A percentile compares a stretch with the other conserved stretches of the same genome.
Conservation (phyloP, 2,888 invertebrate genomes). For the Phytoseiulus persimilis region DNA sequence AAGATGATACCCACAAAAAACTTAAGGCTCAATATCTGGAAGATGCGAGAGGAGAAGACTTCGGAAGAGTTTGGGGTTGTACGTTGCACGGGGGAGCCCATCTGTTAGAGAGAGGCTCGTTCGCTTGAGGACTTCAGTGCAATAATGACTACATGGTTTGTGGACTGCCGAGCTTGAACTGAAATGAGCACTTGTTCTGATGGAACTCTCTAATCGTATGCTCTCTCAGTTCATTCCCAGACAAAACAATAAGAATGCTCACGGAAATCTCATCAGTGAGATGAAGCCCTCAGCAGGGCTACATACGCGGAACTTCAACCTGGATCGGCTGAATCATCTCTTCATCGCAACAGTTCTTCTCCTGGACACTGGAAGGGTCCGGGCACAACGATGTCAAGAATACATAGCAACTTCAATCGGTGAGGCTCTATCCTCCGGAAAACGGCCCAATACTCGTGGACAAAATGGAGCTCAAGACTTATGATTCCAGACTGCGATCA, state of each 20-base stretch:
- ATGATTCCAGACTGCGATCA: constrained; percentile 44
- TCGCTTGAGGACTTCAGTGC: too few species aligned
- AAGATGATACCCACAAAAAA: too few species aligned
- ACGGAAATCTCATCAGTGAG: background rate
- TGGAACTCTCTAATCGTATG: too few species aligned
- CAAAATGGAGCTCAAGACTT: too few species aligned
- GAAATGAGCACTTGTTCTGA: too few species aligned
- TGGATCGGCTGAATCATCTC: background rate
- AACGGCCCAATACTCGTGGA: background rate
- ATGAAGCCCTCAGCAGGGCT: background rate
- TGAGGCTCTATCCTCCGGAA: background rate
- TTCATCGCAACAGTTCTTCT: background rate
- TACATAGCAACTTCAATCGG: background rate
- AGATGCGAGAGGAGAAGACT: too few species aligned
- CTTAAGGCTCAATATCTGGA: too few species aligned
- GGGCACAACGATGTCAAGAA: background rate
- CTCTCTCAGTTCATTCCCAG: background rate
- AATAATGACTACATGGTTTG: too few species aligned
- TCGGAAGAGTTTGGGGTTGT: too few species aligned
- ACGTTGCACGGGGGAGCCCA: too few species aligned
- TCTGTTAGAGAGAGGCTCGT: too few species aligned
- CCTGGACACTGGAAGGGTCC: background rate
- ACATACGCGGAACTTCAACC: background rate
- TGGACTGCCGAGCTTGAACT: too few species aligned
- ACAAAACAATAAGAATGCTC: background rate